Base-by-base conservation (phyloP, 92 coral and sea anemone species). In the Muricea muricata region DNA sequence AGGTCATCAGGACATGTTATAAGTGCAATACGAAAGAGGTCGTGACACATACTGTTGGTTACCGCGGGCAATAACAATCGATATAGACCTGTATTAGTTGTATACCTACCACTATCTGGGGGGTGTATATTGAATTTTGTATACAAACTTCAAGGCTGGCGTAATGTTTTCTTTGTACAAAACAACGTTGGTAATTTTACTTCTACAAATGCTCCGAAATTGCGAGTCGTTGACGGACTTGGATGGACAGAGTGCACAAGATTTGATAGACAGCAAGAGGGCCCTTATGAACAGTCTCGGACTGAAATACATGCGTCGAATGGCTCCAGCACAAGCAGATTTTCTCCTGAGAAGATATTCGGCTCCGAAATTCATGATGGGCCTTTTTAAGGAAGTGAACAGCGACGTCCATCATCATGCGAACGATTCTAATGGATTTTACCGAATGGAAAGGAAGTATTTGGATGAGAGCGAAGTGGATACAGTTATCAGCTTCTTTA, bases 291-390 rank as follows among this genome's bases (percentile, higher is more conserved):
- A 58, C 10, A 7, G 52, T 7, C 83, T 58, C 17, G 83, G 71
- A 14, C n/a, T 58, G 8, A 34, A 57, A 26, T 11, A 17, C 20
- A 13, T 63, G 31, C 48, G 23, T 37, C 31, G 69, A 11, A 39
- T 18, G 7, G 34, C 17, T 39, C 52, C 50, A 18, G 35, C 17
- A 4, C 83, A 42, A 32, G 37, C 20, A 7, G 55, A 57, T 7
- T 33, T 78, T 78, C 34, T 34, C 4, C 4, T 40, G 11, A 56
- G 45, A 41, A 78, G 63, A 78, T 78, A 56, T 25, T 78, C 83
- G 8, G 83, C 83, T 56, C 83, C 83, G 0, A 78, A 55, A 37
- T 78, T 78, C 23, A 78, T 78, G 83, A 32, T 78, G 31, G 47
- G 58, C 17, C 42, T 78, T 0, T 78, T 56, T 29, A 78, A 58